Percentiles rank a stretch among this genome's conserved stretches.
These are phyloP conservation scores for Dryobates pubescens DNA, from an alignment of 2,797 vertebrate species.

Conservation along the genomic window DNA sequence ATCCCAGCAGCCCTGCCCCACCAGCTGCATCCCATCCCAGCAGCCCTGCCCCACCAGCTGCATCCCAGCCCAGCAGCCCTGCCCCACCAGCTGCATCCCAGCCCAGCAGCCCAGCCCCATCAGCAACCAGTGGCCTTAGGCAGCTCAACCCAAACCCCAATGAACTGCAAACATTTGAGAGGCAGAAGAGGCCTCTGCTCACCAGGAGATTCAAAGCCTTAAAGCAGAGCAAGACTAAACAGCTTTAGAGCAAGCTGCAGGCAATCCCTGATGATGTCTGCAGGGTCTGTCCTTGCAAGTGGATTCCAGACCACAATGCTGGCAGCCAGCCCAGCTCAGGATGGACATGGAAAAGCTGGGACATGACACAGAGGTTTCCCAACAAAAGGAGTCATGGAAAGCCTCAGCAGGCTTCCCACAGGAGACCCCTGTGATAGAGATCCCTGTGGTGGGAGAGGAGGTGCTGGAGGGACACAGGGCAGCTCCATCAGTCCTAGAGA, in stretches of 20 bases:
- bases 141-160: background rate
- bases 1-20: too few species aligned
- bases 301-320: background rate
- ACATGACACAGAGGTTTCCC: background rate
- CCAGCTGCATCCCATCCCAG: too few species aligned
- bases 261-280: background rate
- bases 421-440: background rate
- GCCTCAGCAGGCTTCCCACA: background rate
- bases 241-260: background rate
- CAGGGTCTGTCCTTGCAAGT: background rate
- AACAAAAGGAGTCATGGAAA: background rate
- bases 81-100: constrained; percentile 39
- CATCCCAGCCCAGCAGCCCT: too few species aligned
- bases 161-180: background rate
- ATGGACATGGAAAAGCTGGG: background rate
- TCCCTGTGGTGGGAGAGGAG: fast-evolving
- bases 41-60: too few species aligned
- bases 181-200: background rate
- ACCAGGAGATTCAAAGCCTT: background rate
- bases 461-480: fast-evolving
- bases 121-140: background rate
- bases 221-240: background rate
- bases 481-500: fast-evolving
- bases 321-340: fast-evolving
- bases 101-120: background rate